Evolutionary conservation across 2,797 vertebrate species (phyloP), one percentile per base, ranked within the genome.

Genomic region (Paramormyrops hopkinsi): DNA sequence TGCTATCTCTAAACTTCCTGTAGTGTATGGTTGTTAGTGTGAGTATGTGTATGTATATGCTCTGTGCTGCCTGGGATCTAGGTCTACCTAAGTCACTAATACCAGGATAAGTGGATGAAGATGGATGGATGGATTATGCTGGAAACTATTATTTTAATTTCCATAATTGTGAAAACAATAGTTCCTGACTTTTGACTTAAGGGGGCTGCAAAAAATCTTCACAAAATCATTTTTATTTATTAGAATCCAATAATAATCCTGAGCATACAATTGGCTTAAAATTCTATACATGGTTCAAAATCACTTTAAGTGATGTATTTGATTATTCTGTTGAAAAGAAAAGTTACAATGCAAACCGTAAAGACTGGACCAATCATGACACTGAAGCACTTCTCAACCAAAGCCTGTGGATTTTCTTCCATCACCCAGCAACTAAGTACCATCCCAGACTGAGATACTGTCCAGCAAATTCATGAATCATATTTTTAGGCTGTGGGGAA

Each of bases 371-470:
- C 4, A 50, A 50, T 84, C 46, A 51, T 2, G 37, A 8, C 2
- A 44, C 22, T 76, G 69, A 76, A 41, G 14, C 12, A 76, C 4
- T 76, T 79, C 14, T 44, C 6, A 44, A 37, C 12, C 62, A 69
- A 69, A 33, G 25, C 73, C 73, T 41, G 5, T 8, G 8, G 69
- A 19, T 76, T 41, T 76, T 44, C 17, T 79, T 76, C 33, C 69
- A 41, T 41, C 12, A 91, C 94, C 95, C 95, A 96, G 88, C 93
- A 87, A 89, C 92, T 92, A 4, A 95, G 1, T 0, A 90, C 93
- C 0, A 96, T 94, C 0, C 96, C 96, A 0, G 96, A 96, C 93
- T 97, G 95, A 90, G 95, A 95, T 91, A 96, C 96, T 90, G 95
- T 95, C 48, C 95, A 90, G 56, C 90, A 94, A 91, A 96, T 92